Evolutionary conservation across 2,888 invertebrate species (phyloP).

Genomic region (Pterostichus niger): DNA sequence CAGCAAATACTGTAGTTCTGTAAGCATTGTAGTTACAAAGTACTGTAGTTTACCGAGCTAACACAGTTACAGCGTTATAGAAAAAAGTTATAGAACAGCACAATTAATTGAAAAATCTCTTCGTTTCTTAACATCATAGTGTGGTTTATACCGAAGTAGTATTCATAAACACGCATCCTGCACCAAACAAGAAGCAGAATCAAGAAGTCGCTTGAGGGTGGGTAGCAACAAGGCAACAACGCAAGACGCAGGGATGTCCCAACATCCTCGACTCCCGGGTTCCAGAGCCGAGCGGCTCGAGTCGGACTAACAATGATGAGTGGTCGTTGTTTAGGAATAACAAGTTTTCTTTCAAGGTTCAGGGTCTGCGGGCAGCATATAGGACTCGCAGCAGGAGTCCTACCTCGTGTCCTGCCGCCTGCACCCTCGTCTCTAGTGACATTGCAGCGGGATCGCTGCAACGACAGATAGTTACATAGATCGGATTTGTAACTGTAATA

Average conservation of each 20-base stretch:
- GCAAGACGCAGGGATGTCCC: conserved; percentile 24
- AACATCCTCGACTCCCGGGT: not conserved
- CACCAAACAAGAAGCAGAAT: conserved; percentile 7
- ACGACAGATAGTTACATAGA: conserved; percentile 36
- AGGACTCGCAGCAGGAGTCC: too few relatives aligned
- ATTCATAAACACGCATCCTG: conserved; percentile 9
- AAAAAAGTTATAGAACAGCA: too few relatives aligned
- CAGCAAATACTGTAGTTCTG: too few relatives aligned
- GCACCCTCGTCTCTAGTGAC: conserved; percentile 5
- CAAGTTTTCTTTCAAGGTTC: conserved; percentile 45
- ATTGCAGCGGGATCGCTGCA: conserved; percentile 3
- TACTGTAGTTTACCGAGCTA: too few relatives aligned
- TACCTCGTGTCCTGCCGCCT: not conserved
- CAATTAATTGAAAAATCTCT: too few relatives aligned
- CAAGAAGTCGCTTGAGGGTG: conserved; percentile 12
- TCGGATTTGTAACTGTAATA: conserved; percentile 30
- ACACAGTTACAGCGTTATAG: too few relatives aligned
- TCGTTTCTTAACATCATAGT: too few relatives aligned
- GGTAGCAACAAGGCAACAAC: conserved; percentile 7
- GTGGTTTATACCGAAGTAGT: not conserved
- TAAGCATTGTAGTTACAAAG: too few relatives aligned
- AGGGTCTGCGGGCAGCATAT: not conserved
- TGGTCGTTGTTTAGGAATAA: conserved; percentile 56
- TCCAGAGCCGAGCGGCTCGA: not conserved
- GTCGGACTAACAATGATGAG: conserved; percentile 56